Base-by-base conservation (phyloP, 1,140 invertebrate genomes). In the Babylonia areolata region DNA sequence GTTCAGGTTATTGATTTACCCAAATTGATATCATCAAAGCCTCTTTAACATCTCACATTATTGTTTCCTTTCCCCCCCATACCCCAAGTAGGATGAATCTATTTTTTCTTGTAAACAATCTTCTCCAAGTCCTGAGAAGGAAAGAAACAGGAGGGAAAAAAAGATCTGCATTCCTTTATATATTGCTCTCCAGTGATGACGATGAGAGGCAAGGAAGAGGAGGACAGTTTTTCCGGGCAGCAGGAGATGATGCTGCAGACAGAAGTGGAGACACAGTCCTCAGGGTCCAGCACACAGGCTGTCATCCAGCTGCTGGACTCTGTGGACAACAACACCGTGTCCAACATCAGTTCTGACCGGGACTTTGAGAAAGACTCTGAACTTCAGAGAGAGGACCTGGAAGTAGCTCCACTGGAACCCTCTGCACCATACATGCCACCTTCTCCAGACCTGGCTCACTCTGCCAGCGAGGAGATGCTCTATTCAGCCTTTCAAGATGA, bases 401-500 rank as follows among this genome's bases (percentile, higher is more conserved):
- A 85, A 35, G 84, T 85, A 42, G 86, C 90, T 20, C 85, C 89
- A 46, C 87, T 87, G 37, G 83, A 88, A 46, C 82, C 82, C 3
- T 31, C 82, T 23, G 82, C 82, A 35, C 82, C 82, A 3, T 84
- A 46, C 28, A 84, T 84, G 82, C 40, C 82, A 42, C 82, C 82
- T 28, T 73, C 82, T n/a, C 69, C 82, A 20, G 64, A 35, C 28
- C 12, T 51, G 15, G 37, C 81, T 58, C 87, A 88, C 80, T 83
- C 88, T 31, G 92, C 90, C 28, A 91, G 92, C 71, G 91, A 91
- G 88, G 92, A 92, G 87, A 90, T 90, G 79, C 90, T 92, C 17
- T 92, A 92, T 83, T 87, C 89, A 81, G 91, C 90, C 33, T 86
- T 88, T 35, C 71, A 90, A 17, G 91, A 91, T 51, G 87, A 91